Evolutionary conservation across 2,888 invertebrate species (phyloP).

Genomic region (Oscheius sp.): DNA sequence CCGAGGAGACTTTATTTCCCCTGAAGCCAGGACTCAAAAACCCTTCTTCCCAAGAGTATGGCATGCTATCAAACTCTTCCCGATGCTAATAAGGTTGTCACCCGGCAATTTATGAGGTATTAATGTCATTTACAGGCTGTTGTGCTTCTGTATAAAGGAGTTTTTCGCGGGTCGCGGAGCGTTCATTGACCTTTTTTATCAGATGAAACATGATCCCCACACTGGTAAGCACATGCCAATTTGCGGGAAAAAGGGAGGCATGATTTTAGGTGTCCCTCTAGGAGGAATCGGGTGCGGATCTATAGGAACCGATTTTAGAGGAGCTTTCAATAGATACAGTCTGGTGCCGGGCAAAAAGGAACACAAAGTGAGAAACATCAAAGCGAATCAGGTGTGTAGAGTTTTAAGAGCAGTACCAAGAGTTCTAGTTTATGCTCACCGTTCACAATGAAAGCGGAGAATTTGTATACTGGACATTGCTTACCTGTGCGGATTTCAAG

Average conservation of each 20-base stretch:
- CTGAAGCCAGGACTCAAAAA: constrained; percentile 43
- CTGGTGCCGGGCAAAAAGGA: constrained; percentile 89
- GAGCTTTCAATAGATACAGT: constrained; percentile 89
- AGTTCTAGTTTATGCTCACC: constrained; percentile 46
- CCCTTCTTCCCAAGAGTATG: constrained; percentile 58
- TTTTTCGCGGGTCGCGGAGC: constrained; percentile 72
- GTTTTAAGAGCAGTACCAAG: too few species aligned
- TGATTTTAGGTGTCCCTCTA: constrained; percentile 56
- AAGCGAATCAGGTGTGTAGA: constrained; percentile 50
- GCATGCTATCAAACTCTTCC: constrained; percentile 51
- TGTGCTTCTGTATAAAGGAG: constrained; percentile 36
- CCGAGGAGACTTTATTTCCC: constrained; percentile 46
- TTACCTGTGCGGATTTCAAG: constrained; percentile 48
- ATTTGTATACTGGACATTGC: constrained; percentile 47
- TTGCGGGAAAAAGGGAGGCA: not conserved
- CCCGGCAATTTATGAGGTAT: not conserved
- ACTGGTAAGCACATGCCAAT: constrained; percentile 71
- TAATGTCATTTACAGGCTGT: constrained; percentile 12
- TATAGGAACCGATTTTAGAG: constrained; percentile 88
- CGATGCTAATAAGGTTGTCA: constrained; percentile 61
- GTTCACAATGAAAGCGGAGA: constrained; percentile 45
- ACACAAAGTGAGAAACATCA: constrained; percentile 79
- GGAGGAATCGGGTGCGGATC: constrained; percentile 80
- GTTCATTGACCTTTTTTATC: constrained; percentile 75
- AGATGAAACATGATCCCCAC: constrained; percentile 74